Base-by-base conservation (phyloP, 1,140 invertebrate species). In the Listronotus oregonensis region DNA sequence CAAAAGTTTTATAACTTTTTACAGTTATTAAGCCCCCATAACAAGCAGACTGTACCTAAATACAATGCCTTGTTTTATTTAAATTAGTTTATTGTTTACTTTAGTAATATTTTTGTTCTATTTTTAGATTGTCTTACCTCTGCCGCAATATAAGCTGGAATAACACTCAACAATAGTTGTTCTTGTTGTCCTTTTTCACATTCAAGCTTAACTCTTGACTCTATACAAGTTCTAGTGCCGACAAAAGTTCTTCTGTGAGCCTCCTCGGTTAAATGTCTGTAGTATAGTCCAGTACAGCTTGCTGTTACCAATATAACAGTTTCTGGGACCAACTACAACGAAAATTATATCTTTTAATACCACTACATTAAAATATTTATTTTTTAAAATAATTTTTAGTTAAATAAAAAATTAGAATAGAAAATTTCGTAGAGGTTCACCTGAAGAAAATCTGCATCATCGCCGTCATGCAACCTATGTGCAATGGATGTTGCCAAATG, bases 161-260 rank as follows among this genome's bases (percentile, higher is more conserved):
- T 96, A 56, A 96, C 95, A 68, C 93, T 95, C 9, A 96, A 85
- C 40, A 97, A 80, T 43, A 97, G 82, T 73, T 95, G 91, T 79
- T 97, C 94, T 79, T 96, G 91, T 67, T 95, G 93, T 72, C 95
- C 93, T 68, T 90, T 87, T 79, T 96, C 94, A 77, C 93, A 95
- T 81, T 96, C 94, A 32, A 95, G 81, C 80, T 95, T 95, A 39
- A 96, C 92, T 63, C 94, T 82, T 27, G 94, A 95, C 74, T 97
- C 94, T 39, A 97, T 92, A 65, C 93, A 95, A 2, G 90, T 94
- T 52, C 90, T 84, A 11, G 94, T 96, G 9, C 93, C 93, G 9
- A 90, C 87, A 74, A 96, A 96, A 7, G 94, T 94, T 70, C 88
- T 85, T 69, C 89, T 82, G 76, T 96, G 93, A 1, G 93, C 91